Base-by-base conservation (phyloP, 92 coral and sea anemone genomes). In the Zoanthus solanderi region DNA sequence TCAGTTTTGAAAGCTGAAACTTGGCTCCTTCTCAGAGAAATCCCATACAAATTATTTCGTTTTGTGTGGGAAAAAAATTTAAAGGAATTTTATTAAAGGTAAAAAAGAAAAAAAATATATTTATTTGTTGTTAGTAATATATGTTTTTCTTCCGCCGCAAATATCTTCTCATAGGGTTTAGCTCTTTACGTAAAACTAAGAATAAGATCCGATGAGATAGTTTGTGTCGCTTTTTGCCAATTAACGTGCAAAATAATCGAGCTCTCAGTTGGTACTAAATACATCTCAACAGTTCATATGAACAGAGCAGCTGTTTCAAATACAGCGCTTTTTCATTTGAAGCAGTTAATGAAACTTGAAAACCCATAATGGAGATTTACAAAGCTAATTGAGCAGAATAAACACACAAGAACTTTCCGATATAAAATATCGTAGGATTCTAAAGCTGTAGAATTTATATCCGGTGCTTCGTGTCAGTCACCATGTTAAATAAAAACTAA, bases 321-420 rank as follows among this genome's bases (percentile, higher is more conserved):
- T n/a, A 66, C 46, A 2, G 42, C 42, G 42, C 23, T 16, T 12
- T 60, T 68, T 29, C 61, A 12, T 48, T 31, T 60, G 84, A 60
- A 9, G 84, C 71, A 79, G 69, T 60, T 60, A 57, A 68, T 81
- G 75, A 81, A 81, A 28, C 60, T 75, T 75, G 60, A 6, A 32
- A 42, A 32, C 8, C 44, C 71, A 66, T 79, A 63, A 44, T 66
- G 58, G 46, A 46, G 45, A 81, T 81, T 65, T 81, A 46, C 85
- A 67, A 63, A 81, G 85, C 74, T 81, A 81, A 66, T 81, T 37
- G 75, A 31, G 28, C 75, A 45, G 18, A 81, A 81, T 81, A 81
- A 81, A 67, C 47, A 81, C 85, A 46, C 47, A 1, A 52, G 66
- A 77, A 18, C 18, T 66, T 23, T 46, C 45, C 65, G 75, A 16